These are phyloP conservation scores for Desmodus rotundus DNA, from an alignment of 2,113 vertebrate species.

Conservation along the genomic window DNA sequence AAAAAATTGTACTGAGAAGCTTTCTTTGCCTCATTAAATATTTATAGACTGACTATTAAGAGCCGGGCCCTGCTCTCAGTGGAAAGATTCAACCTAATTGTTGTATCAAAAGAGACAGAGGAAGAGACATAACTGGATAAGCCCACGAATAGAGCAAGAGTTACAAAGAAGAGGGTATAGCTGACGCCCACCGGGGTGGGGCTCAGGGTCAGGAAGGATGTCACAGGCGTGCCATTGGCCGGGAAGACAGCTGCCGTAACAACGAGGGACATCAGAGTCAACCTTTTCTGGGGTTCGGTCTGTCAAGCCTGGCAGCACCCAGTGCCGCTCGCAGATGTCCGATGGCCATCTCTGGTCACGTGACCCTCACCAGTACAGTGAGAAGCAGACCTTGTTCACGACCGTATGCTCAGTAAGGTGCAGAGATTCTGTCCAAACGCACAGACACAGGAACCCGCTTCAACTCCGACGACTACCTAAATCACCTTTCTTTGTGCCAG, in stretches of 20 bases:
- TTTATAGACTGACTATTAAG: neutral
- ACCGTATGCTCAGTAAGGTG: neutral
- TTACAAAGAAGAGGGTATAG: neutral
- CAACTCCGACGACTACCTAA: neutral
- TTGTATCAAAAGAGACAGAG: neutral
- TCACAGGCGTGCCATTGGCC: neutral
- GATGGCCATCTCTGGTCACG: neutral
- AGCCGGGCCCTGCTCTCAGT: neutral
- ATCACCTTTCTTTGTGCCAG: conserved; percentile 3
- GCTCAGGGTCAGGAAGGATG: neutral
- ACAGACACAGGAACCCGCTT: neutral
- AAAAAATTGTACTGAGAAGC: neutral
- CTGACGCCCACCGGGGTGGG: neutral
- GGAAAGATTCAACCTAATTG: neutral
- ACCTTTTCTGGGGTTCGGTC: neutral
- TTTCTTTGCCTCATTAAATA: conserved; percentile 10
- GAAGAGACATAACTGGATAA: neutral
- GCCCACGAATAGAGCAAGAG: neutral
- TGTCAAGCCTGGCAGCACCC: neutral
- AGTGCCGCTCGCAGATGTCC: neutral
- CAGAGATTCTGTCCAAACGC: neutral
- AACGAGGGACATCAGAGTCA: neutral
- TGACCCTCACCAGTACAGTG: neutral
- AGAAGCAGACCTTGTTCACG: neutral
- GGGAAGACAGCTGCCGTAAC: neutral